Percentiles rank a stretch among this genome's conserved stretches.
phyloP scores from a whole-genome alignment of 1,140 invertebrate genomes.

The Tribolium castaneum region DNA sequence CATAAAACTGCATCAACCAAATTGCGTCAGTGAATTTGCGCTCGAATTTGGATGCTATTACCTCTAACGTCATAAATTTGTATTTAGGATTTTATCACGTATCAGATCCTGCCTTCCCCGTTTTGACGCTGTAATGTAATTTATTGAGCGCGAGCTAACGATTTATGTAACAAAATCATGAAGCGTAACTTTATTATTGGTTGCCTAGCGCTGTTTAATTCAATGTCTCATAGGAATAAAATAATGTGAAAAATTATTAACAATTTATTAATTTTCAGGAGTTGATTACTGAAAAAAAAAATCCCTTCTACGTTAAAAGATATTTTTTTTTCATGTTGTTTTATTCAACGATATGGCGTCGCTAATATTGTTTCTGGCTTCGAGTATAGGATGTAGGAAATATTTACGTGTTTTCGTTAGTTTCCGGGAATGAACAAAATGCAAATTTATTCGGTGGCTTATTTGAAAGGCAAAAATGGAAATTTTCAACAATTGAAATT shows the following conservation, averaged over 20 bases:
- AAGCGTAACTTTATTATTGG: constrained; percentile 20
- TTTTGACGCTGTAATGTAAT: constrained; percentile 3
- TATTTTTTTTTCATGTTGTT: not conserved
- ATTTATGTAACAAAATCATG: not conserved
- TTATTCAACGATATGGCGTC: not conserved
- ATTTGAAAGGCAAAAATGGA: not conserved
- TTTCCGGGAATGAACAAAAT: not conserved
- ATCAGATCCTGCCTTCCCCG: not conserved
- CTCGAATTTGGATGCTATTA: not conserved
- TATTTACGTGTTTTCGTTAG: not conserved
- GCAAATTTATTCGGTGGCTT: not conserved
- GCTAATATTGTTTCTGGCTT: not conserved
- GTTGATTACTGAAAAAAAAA: no score
- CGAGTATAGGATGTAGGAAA: no score
- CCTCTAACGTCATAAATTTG: not conserved
- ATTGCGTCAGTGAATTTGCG: not conserved
- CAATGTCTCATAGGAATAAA: not conserved
- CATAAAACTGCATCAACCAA: not conserved
- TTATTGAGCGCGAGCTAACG: constrained; percentile 3
- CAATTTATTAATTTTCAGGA: no score
- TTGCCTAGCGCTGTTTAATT: constrained; percentile 3
- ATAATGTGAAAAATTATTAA: not conserved
- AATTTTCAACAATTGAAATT: not conserved
- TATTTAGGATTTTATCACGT: not conserved
- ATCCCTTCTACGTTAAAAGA: not conserved